Percentiles rank a stretch among this genome's conserved stretches.
Conservation (phyloP, 2,888 invertebrate species). For the Apamea monoglypha region DNA sequence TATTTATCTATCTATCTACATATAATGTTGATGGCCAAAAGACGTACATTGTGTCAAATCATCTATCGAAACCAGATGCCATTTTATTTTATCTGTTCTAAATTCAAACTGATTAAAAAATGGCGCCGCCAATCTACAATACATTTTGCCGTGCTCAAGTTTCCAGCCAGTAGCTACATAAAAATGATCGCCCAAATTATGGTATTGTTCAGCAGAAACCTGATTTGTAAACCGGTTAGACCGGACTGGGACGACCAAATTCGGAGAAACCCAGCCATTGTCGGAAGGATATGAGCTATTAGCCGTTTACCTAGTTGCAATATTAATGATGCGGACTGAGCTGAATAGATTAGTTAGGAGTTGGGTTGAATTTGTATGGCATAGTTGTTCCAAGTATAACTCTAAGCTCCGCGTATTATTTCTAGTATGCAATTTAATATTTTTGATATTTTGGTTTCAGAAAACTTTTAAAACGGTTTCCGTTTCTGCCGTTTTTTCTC, state of each 20-base stretch:
- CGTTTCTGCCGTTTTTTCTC: neutral
- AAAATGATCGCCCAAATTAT: constrained; percentile 51
- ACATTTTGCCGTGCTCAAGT: constrained; percentile 19
- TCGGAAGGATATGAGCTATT: constrained; percentile 53
- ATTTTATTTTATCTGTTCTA: constrained; percentile 39
- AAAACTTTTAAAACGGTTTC: neutral
- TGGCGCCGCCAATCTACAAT: neutral
- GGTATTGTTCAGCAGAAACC: constrained; percentile 53
- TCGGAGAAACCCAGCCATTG: constrained; percentile 48
- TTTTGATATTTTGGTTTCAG: neutral
- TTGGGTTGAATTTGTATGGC: neutral
- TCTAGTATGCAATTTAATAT: no score
- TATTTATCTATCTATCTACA: no score
- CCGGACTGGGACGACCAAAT: constrained; percentile 44
- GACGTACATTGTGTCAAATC: constrained; percentile 14
- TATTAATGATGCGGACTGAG: constrained; percentile 31
- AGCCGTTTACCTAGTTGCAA: constrained; percentile 51
- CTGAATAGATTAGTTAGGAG: constrained; percentile 7
- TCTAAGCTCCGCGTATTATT: neutral
- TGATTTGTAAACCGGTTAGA: constrained; percentile 50
- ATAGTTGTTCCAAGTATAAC: neutral
- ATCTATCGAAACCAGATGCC: constrained; percentile 3
- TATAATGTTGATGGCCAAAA: constrained; percentile 9
- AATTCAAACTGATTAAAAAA: constrained; percentile 30
- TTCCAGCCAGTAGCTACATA: constrained; percentile 41